Base-by-base conservation (phyloP, 2,797 vertebrate species). In the Pelodytes ibericus region DNA sequence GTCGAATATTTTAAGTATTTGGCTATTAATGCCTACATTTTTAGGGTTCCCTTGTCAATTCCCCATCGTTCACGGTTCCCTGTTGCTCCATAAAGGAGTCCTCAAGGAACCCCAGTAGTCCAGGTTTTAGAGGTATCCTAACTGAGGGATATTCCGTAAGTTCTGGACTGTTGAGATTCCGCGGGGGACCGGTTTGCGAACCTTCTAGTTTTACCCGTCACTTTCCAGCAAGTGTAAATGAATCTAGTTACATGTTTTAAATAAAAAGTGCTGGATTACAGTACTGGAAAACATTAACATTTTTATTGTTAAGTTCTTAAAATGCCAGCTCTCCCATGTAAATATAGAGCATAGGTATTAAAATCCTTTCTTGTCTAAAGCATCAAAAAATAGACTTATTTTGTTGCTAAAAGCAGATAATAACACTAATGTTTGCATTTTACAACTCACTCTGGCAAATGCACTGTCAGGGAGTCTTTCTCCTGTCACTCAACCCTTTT, bases 401-500 rank as follows among this genome's bases (percentile, higher is more conserved):
- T 60, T 62, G 26, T 60, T 73, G 36, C 44, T 59, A 74, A 69
- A 74, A 69, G 71, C 71, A 26, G 71, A 63, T 71, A 77, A 69
- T 71, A 77, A 77, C 64, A 57, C 70, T 74, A 69, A 79, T 79
- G 70, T 58, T 73, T 72, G 56, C 57, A 72, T 68, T 79, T 74
- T 72, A 56, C 33, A 58, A 47, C 41, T 79, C 70, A 30, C 57
- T 79, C 31, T 69, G 41, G 56, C 77, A 25, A 69, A 49, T 59
- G 58, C 77, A 58, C 27, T 73, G 76, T 68, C 70, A 67, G 69
- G 63, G 56, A 61, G 53, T 73, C 64, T 73, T 68, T 73, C 56
- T 73, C 63, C 70, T 66, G 63, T 61, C 76, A 68, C 63, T 79
- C 76, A 79, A 33, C 44, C 64, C 20, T 30, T 72, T 67, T 73